Evolutionary conservation across 2,113 vertebrate genomes (phyloP), one percentile per base, ranked within the genome.

Genomic region (Notothenia coriiceps): DNA sequence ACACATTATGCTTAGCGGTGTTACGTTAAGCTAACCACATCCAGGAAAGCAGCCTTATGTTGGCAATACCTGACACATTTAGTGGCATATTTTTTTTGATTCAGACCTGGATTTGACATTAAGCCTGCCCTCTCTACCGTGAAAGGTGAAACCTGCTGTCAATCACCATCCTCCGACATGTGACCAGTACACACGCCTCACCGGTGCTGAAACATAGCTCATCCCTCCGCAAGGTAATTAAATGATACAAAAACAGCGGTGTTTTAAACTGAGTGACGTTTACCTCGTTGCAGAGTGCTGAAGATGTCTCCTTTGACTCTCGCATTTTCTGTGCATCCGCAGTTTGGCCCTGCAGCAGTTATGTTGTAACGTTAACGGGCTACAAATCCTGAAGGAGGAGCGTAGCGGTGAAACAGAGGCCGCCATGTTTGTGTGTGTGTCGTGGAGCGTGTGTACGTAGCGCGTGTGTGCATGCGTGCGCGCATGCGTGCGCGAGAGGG

Each of bases 351-450:
- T 88, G 76, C 90, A 91, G 84, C 92, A 87, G 64, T 70, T 84
- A 66, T 90, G 90, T 51, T 89, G 88, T 49, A 87, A 77, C 68
- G 80, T 75, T 55, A 93, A 49, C 44, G 88, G 81, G 85, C 80
- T 86, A 63, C 89, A 94, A 47, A 94, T 85, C 85, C 90, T 89
- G 87, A 93, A 91, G 90, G 91, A 94, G 90, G 89, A 94, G 90
- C 92, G 90, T 77, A 93, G 90, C 79, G 91, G 92, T 77, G 91
- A 80, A 69, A 92, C 69, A 84, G 89, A 92, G 79, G 92, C 91
- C 86, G 94, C 93, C 94, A 95, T 95, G 85, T 94, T 94, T 84
- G 84, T 52, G 88, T 82, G 88, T 64, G 75, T 56, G 50, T 63
- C 40, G 13, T 43, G 14, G 29, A 51, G 68, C 68, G 79, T n/a